Evolutionary conservation across 2,797 vertebrate genomes (phyloP), one percentile per base, ranked within the genome.

Genomic region (Tenualosa ilisha): DNA sequence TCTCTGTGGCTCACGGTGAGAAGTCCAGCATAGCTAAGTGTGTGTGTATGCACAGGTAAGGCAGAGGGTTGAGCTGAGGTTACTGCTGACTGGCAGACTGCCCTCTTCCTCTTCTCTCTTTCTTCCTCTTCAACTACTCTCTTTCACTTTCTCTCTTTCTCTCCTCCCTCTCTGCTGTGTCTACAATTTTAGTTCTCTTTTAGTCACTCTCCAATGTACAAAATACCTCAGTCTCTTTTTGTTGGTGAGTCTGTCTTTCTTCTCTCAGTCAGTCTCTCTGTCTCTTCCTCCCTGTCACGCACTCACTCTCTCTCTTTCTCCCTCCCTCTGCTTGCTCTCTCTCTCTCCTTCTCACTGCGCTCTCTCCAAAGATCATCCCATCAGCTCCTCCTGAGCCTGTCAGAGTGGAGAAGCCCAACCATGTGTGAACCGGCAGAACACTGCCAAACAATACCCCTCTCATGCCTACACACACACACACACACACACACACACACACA

Each of bases 401-500:
- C 89, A 92, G 87, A 88, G 85, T 85, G 86, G 85, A 90, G 90
- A 89, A 87, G 83, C 85, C 87, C 85, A 87, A 85, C 91, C 91
- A 93, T 94, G 92, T 89, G 89, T 91, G 88, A 89, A 84, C 89
- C 87, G 56, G 92, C 93, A 92, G 91, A 92, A 88, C 89, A 89
- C 90, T 89, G 91, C 87, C 91, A 92, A 92, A 91, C 89, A 93
- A 89, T 87, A 86, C 75, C 46, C 65, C 31, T 79, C 72, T 43
- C 72, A 79, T 79, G 72, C 37, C 40, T 11, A 43, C 72, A 75
- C 68, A 75, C 68, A 43, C 37, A 43, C 68, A 43, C 68, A 31
- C 24, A 37, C 24, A 31, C 24, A 20, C 68, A 40, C 81, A 8
- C 59, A 11, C 20, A n/a, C 26, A 51, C 43, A 26, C 13, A n/a